A percentile compares a stretch with the other conserved stretches of the same genome.
phyloP scores from a whole-genome alignment of 1,140 invertebrate species.

The Diuraphis noxia region DNA sequence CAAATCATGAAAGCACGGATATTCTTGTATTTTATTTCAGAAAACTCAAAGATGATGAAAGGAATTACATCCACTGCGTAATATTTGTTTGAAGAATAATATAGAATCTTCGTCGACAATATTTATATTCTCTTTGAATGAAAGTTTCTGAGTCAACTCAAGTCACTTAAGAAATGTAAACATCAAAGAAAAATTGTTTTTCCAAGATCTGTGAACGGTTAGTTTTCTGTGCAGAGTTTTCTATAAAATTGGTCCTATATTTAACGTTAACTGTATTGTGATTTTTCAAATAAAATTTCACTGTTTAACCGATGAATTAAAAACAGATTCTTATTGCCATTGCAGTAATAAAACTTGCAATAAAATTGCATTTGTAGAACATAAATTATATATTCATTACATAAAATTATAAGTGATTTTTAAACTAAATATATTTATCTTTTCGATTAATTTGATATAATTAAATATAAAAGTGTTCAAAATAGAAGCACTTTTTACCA shows the following conservation, averaged over 20 bases:
- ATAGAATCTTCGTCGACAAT: neutral
- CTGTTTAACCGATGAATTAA: neutral
- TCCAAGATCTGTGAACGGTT: neutral
- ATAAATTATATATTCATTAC: neutral
- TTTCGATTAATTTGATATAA: neutral
- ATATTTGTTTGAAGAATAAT: neutral
- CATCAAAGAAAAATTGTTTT: neutral
- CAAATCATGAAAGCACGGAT: neutral
- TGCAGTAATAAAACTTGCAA: neutral
- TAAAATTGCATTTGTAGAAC: neutral
- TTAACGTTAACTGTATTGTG: neutral
- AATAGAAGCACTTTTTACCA: neutral
- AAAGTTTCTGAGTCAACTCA: neutral
- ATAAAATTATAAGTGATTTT: neutral
- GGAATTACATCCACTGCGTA: neutral
- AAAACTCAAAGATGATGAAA: neutral
- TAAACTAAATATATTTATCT: neutral
- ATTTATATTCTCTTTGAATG: neutral
- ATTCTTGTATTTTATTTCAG: neutral
- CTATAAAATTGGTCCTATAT: neutral
- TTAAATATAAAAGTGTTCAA: neutral
- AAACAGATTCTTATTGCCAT: neutral
- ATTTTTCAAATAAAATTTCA: neutral
- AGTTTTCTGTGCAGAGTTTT: neutral
- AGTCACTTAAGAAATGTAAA: constrained; percentile 8